Percentiles rank a stretch among this genome's conserved stretches.
Evolutionary conservation across 1,140 invertebrate species (phyloP).

Genomic region (Zaprionus tsacasi): DNA sequence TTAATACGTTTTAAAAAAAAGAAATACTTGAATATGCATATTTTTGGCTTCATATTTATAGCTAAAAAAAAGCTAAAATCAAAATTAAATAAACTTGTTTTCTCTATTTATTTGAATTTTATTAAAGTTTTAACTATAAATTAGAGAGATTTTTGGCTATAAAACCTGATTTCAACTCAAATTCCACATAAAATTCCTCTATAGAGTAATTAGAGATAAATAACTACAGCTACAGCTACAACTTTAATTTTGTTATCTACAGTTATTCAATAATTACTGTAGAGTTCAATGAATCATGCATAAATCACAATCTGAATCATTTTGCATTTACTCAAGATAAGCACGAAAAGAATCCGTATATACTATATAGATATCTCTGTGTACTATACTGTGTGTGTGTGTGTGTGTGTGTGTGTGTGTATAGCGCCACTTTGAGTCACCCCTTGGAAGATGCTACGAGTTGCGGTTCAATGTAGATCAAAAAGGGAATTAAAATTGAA

Average conservation of each 20-base stretch:
- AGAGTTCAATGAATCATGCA: constrained; percentile 24
- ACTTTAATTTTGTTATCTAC: neutral
- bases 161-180: no score
- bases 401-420: neutral
- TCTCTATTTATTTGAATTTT: no score
- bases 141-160: no score
- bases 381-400: neutral
- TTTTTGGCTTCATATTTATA: no score
- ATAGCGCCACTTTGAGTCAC: constrained; percentile 22
- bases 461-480: constrained; percentile 1
- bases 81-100: no score
- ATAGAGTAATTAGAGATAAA: neutral
- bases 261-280: constrained; percentile 3
- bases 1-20: no score
- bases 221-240: neutral
- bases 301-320: constrained; percentile 35
- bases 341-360: neutral
- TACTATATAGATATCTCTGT: neutral
- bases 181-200: no score
- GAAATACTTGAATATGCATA: no score
- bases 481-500: neutral
- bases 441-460: neutral
- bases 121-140: no score
- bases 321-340: constrained; percentile 17
- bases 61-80: no score